These are phyloP conservation scores for Alosa sapidissima DNA, from an alignment of 2,797 vertebrate genomes.

Conservation along the genomic window DNA sequence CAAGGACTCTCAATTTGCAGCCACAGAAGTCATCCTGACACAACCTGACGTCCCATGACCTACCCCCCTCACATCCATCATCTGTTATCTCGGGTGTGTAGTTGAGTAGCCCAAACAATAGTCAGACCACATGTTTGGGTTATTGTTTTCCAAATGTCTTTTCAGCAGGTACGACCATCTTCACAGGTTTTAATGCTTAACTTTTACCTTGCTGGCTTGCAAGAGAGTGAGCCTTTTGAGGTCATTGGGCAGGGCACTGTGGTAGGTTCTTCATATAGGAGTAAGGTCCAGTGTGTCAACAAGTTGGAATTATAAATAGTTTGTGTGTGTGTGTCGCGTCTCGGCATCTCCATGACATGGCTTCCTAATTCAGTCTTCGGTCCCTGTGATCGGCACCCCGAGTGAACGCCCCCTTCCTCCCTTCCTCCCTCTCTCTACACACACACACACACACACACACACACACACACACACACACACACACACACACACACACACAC, in stretches of 20 bases:
- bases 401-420: constrained; percentile 15
- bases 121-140: background rate
- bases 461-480: background rate
- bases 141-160: background rate
- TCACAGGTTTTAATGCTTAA: background rate
- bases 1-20: background rate
- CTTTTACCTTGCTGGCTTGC: background rate
- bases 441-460: background rate
- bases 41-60: background rate
- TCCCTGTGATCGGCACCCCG: background rate
- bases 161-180: background rate
- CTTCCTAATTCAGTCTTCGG: constrained; percentile 20
- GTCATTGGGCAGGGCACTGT: background rate
- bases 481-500: background rate
- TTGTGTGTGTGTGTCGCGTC: background rate
- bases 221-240: background rate
- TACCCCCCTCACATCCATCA: too few species aligned
- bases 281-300: background rate
- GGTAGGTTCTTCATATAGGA: background rate
- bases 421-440: background rate
- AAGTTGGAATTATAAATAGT: constrained; percentile 14
- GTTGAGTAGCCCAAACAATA: background rate
- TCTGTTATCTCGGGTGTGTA: background rate
- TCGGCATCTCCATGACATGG: constrained; percentile 9
- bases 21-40: background rate